These are phyloP conservation scores for Thamnaconus septentrionalis DNA, from an alignment of 2,113 vertebrate species.

Conservation along the genomic window DNA sequence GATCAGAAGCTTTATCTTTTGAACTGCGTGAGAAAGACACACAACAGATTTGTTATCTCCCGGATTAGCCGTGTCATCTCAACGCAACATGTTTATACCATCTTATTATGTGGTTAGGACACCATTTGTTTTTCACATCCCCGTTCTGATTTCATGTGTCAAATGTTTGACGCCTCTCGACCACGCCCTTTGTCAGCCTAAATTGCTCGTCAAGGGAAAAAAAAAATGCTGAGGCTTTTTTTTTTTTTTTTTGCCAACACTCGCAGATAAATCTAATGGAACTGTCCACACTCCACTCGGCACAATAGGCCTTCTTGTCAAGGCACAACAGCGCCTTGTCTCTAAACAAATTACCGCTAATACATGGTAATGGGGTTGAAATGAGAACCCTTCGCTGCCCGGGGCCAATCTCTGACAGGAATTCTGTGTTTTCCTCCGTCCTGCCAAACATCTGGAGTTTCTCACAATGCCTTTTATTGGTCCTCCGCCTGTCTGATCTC, in stretches of 20 bases:
- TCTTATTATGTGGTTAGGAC: constrained; percentile 59
- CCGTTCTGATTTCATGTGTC: constrained; percentile 24
- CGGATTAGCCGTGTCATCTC: constrained; percentile 48
- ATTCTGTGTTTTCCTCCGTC: constrained; percentile 44
- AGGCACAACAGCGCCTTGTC: constrained; percentile 66
- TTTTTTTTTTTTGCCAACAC: constrained; percentile 35
- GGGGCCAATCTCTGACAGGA: too few species aligned
- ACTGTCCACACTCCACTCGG: not conserved
- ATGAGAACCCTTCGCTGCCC: constrained; percentile 52
- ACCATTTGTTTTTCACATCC: constrained; percentile 39
- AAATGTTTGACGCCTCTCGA: constrained; percentile 19
- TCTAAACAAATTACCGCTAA: constrained; percentile 67
- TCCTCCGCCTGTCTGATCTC: constrained; percentile 5
- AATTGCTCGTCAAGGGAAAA: too few species aligned
- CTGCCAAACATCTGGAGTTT: constrained; percentile 52
- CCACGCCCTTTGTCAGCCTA: constrained; percentile 8
- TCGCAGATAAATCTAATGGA: constrained; percentile 35
- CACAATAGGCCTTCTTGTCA: constrained; percentile 57
- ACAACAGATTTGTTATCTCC: constrained; percentile 54
- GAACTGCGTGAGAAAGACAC: constrained; percentile 66
- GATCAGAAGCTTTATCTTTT: constrained; percentile 48
- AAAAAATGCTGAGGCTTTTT: too few species aligned
- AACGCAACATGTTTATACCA: constrained; percentile 40
- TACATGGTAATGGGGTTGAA: constrained; percentile 57
- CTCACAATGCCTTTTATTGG: constrained; percentile 52